Evolutionary conservation across 2,888 invertebrate species (phyloP).

Genomic region (Leptinotarsa peninsularis): DNA sequence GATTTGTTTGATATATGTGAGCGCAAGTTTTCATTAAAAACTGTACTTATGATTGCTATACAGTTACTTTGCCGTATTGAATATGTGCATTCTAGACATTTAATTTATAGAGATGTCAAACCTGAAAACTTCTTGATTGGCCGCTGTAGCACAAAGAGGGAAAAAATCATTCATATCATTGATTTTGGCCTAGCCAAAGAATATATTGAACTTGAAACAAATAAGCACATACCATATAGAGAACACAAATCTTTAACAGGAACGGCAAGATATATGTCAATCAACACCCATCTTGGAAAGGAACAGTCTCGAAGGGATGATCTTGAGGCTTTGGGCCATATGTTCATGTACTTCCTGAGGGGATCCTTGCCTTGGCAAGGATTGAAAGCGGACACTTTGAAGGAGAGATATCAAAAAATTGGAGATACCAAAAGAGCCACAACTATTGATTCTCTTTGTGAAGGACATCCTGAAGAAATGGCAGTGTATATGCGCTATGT

Average conservation of each 20-base stretch:
- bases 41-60: conserved; percentile 79
- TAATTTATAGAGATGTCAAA: conserved; percentile 99
- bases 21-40: conserved; percentile 88
- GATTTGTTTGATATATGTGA: conserved; percentile 99
- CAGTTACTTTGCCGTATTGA: conserved; percentile 95
- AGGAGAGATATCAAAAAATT: conserved; percentile 99
- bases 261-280: conserved; percentile 98
- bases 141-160: conserved; percentile 95
- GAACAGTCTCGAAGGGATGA: conserved; percentile 99
- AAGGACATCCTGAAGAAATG: conserved; percentile 94
- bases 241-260: conserved; percentile 99
- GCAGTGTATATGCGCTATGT: conserved; percentile 98
- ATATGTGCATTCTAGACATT: conserved; percentile 98
- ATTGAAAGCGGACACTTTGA: conserved; percentile 97
- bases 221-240: conserved; percentile 99
- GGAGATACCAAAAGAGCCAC: conserved; percentile 99
- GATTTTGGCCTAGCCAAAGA: conserved; percentile 99
- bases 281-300: conserved; percentile 99
- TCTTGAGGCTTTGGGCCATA: conserved; percentile 97
- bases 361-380: conserved; percentile 99
- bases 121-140: conserved; percentile 99
- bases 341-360: conserved; percentile 99
- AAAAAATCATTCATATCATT: conserved; percentile 99
- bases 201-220: conserved; percentile 99
- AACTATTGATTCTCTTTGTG: conserved; percentile 93